These are phyloP conservation scores for Dysidea cf. avara DNA, from an alignment of 37 sponge, comb jelly and placozoan species.

Conservation along the genomic window DNA sequence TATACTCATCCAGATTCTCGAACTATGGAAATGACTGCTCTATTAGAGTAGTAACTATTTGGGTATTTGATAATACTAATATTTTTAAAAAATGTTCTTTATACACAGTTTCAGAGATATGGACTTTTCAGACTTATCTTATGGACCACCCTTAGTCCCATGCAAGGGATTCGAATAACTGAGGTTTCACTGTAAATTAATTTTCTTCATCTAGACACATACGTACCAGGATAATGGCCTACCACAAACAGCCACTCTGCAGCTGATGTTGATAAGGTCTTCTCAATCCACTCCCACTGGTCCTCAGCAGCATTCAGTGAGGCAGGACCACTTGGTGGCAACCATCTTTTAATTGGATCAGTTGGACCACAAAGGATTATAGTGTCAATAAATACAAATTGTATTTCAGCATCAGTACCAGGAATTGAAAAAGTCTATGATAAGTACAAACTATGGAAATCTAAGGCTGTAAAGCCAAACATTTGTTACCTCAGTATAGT, in stretches of 20 bases:
- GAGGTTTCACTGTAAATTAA: too few relatives aligned
- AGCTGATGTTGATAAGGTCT: conserved; percentile 30
- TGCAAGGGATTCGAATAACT: too few relatives aligned
- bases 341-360: conserved; percentile 6
- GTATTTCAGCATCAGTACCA: conserved; percentile 12
- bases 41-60: too few relatives aligned
- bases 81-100: too few relatives aligned
- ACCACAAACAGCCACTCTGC: conserved; percentile 52
- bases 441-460: not conserved
- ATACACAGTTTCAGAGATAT: too few relatives aligned
- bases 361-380: conserved; percentile 37
- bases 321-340: conserved; percentile 11
- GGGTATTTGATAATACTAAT: too few relatives aligned
- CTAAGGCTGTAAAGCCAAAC: too few relatives aligned
- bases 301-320: conserved; percentile 5
- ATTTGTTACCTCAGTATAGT: conserved; percentile 56
- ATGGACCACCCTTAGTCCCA: too few relatives aligned
- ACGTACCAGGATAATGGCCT: conserved; percentile 60
- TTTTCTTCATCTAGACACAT: too few relatives aligned
- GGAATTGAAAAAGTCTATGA: conserved; percentile 4
- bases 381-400: conserved; percentile 59
- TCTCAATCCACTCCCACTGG: conserved; percentile 56
- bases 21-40: too few relatives aligned
- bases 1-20: too few relatives aligned
- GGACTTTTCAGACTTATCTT: too few relatives aligned